Evolutionary conservation across 2,888 invertebrate genomes (phyloP).

Genomic region (Leucophenga maculata): DNA sequence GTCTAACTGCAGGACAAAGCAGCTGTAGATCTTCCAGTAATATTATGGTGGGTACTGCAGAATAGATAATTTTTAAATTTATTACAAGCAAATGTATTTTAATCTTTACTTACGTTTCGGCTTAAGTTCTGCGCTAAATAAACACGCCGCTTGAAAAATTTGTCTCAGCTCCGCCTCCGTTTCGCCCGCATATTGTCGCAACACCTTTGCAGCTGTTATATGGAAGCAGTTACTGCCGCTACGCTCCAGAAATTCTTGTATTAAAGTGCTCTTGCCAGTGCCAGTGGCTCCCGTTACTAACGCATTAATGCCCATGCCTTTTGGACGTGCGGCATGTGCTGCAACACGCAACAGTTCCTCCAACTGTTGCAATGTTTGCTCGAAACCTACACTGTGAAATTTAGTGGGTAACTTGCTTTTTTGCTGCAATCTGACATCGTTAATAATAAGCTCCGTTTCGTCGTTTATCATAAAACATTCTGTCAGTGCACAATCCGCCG

Average conservation of each 20-base stretch:
- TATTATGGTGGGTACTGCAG: conserved; percentile 68
- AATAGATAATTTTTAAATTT: background rate
- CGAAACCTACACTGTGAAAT: conserved; percentile 52
- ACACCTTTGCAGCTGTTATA: conserved; percentile 72
- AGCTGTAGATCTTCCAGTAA: conserved; percentile 72
- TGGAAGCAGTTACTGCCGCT: conserved; percentile 72
- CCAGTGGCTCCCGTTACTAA: conserved; percentile 74
- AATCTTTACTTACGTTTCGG: conserved; percentile 44
- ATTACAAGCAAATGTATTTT: no score
- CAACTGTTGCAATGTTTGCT: conserved; percentile 53
- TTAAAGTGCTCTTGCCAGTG: conserved; percentile 76
- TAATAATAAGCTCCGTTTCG: conserved; percentile 48
- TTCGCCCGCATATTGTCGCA: conserved; percentile 74
- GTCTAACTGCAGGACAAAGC: conserved; percentile 70
- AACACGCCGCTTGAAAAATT: conserved; percentile 72
- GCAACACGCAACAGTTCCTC: conserved; percentile 51
- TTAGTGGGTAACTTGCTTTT: background rate
- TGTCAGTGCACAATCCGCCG: conserved; percentile 10
- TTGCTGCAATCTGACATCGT: conserved; percentile 50
- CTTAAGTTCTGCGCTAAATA: conserved; percentile 60
- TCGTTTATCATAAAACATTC: conserved; percentile 45
- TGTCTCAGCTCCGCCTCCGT: conserved; percentile 72
- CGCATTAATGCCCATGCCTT: conserved; percentile 52
- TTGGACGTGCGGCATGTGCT: conserved; percentile 8
- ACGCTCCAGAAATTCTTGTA: conserved; percentile 72